Conservation (phyloP, 1,140 invertebrate species). For the Melitaea cinxia region DNA sequence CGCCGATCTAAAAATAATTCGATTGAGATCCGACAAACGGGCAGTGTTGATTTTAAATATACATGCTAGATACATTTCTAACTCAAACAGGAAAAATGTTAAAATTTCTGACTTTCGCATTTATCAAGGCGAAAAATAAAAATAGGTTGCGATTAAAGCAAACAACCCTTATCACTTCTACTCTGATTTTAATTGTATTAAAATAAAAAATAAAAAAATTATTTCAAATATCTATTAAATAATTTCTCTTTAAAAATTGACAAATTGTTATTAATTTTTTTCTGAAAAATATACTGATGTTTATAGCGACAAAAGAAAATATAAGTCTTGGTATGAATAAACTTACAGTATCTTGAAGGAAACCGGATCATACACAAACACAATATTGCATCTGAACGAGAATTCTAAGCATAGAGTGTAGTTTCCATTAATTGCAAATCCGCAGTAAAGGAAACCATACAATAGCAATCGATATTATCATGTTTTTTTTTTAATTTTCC, state of each 20-base stretch:
- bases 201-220: too few species aligned
- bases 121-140: too few species aligned
- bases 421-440: constrained; percentile 2
- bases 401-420: neutral
- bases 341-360: neutral
- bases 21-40: constrained; percentile 31
- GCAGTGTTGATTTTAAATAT: constrained; percentile 12
- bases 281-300: too few species aligned
- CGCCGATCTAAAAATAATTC: constrained; percentile 45
- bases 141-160: too few species aligned
- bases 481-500: neutral
- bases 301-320: too few species aligned
- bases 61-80: neutral
- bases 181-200: too few species aligned
- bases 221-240: too few species aligned
- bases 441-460: neutral
- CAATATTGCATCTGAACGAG: neutral
- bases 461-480: neutral
- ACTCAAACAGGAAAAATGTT: neutral
- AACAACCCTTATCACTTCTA: too few species aligned
- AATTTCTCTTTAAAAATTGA: too few species aligned
- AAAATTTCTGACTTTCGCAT: too few species aligned
- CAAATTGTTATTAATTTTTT: too few species aligned
- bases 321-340: too few species aligned
- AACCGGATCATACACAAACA: neutral